Conservation (phyloP, 2,113 vertebrate genomes). For the Oophaga pumilio region DNA sequence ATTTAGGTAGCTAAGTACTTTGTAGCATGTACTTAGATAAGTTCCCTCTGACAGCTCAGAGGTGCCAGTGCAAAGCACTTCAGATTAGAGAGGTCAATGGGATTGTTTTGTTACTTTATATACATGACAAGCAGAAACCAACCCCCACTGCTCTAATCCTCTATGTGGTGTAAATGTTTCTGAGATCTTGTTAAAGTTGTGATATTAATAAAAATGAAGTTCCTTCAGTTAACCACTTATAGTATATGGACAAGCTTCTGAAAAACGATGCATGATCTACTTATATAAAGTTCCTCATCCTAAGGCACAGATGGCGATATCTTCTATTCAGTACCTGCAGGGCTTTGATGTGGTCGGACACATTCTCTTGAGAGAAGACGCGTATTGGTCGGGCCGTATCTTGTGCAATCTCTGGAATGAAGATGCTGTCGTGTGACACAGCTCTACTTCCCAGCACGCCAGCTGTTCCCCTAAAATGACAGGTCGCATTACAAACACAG, state of each 20-base stretch:
- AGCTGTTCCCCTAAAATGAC: slow-evolving; percentile 72
- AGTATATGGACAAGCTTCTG: not conserved
- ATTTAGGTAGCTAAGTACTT: not conserved
- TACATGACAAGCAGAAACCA: not conserved
- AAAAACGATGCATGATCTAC: not conserved
- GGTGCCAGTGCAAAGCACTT: not conserved
- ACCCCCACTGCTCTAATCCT: not conserved
- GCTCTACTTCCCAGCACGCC: slow-evolving; percentile 82
- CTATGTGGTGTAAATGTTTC: not conserved
- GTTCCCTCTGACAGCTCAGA: not conserved
- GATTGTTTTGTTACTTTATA: slow-evolving; percentile 2
- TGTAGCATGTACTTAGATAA: not conserved
- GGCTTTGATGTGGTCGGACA: slow-evolving; percentile 86
- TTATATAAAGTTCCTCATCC: not conserved
- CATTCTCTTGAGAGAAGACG: slow-evolving; percentile 88
- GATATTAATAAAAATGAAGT: not conserved
- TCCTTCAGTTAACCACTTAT: not conserved
- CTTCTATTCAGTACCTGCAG: slow-evolving; percentile 80
- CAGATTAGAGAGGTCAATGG: not conserved
- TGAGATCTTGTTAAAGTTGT: not conserved
- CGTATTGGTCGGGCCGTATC: slow-evolving; percentile 75
- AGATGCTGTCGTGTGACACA: slow-evolving; percentile 93
- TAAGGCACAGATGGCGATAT: not conserved
- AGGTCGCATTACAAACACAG: not conserved
- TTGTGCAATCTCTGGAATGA: slow-evolving; percentile 79